Conservation (phyloP, 2,888 invertebrate genomes). For the Saturnia pavonia region DNA sequence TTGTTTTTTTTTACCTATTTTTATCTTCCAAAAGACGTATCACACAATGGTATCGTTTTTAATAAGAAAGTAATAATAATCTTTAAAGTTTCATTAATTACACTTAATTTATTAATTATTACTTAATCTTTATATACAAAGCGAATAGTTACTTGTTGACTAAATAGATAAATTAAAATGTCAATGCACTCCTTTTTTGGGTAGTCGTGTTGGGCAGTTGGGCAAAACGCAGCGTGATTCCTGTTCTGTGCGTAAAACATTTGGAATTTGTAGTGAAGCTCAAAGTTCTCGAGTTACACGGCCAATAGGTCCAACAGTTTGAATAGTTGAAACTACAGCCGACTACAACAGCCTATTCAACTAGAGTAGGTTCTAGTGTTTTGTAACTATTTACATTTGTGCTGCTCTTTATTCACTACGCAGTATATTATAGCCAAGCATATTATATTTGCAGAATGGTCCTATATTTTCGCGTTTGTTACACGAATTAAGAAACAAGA, state of each 20-base stretch:
- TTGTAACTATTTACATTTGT: constrained; percentile 19
- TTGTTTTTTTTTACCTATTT: no score
- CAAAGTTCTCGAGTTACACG: constrained; percentile 31
- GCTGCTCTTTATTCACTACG: constrained; percentile 16
- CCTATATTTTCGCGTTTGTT: background rate
- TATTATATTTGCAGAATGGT: background rate
- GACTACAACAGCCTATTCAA: constrained; percentile 29
- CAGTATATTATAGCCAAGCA: background rate
- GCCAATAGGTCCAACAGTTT: constrained; percentile 32
- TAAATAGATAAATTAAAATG: no score
- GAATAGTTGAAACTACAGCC: constrained; percentile 30
- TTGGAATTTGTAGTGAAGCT: constrained; percentile 19
- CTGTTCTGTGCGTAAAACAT: constrained; percentile 14
- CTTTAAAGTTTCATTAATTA: no score
- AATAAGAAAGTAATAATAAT: no score
- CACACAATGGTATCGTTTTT: no score
- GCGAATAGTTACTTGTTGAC: no score
- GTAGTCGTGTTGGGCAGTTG: no score
- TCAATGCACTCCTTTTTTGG: no score
- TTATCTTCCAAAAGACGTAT: no score
- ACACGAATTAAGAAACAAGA: background rate
- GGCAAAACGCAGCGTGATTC: constrained; percentile 13
- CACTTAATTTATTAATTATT: no score
- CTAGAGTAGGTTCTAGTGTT: constrained; percentile 23
- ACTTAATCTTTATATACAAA: no score